Conservation (phyloP, 2,113 vertebrate species). For the Stigmatopora argus region DNA sequence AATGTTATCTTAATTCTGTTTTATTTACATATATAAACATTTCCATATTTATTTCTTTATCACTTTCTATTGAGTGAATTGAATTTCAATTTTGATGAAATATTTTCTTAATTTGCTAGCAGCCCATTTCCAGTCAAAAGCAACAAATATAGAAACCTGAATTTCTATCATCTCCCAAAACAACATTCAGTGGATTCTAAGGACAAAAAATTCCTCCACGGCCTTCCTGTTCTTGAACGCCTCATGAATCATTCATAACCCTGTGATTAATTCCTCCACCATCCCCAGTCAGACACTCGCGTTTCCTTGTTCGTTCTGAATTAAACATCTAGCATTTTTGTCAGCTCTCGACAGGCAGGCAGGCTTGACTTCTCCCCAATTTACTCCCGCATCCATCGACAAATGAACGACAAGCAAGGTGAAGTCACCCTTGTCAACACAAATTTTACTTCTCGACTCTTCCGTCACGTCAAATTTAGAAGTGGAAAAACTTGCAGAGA, state of each 20-base stretch:
- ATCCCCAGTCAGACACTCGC: neutral
- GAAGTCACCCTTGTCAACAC: conserved; percentile 22
- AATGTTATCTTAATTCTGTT: too few species aligned
- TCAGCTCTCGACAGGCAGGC: conserved; percentile 12
- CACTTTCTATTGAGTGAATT: too few species aligned
- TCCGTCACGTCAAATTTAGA: conserved; percentile 8
- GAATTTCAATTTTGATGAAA: too few species aligned
- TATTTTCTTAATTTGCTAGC: too few species aligned
- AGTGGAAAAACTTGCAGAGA: neutral
- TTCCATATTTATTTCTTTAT: too few species aligned
- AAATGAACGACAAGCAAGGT: conserved; percentile 32
- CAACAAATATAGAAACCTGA: too few species aligned
- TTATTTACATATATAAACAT: too few species aligned
- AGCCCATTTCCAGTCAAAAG: too few species aligned
- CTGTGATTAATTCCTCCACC: neutral
- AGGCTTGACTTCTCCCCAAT: conserved; percentile 16
- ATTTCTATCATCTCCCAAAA: neutral
- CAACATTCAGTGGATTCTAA: neutral
- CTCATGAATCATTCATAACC: conserved; percentile 17
- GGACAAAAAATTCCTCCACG: neutral
- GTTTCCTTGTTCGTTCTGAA: conserved; percentile 12
- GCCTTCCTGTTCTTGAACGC: neutral
- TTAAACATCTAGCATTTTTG: conserved; percentile 8
- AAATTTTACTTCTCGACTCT: neutral
- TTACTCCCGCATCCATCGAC: neutral